Evolutionary conservation across 1,140 invertebrate genomes (phyloP), one percentile per base, ranked within the genome.

Genomic region (Brachionus manjavacas): DNA sequence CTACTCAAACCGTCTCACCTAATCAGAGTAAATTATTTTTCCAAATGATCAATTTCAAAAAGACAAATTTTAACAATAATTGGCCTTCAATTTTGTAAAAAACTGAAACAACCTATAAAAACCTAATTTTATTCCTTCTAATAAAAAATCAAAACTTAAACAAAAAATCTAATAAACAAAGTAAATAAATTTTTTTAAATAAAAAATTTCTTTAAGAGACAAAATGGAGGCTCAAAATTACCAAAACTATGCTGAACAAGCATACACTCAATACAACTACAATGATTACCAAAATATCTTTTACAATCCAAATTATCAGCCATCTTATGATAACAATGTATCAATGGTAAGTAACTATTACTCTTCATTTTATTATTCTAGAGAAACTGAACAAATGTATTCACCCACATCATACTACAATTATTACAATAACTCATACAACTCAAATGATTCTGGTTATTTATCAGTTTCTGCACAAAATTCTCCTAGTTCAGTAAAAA

Each of bases 21-120:
- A 76, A 49, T 25, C 72, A 49, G 12, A 76, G 72, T 46, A 46
- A 76, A 76, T 76, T 76, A 49, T 25, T 46, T 49, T 76, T 49
- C 72, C 41, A 76, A 20, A 76, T 76, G 72, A 76, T 43, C 28
- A 35, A 72, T 49, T 49, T 76, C 41, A 76, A 76, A 25, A 49
- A 49, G 41, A 76, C 20, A 76, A 76, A 49, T 25, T 70, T 31
- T 70, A 11, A 1, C 25, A 46, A 12, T 60, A 60, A 70, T 70
- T 70, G 66, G n/a, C 16, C 25, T 39, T 70, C 16, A 70, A 35
- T 31, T 39, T 66, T 66, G 1, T 39, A 31, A 31, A 70, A 70
- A 70, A 70, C 12, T 70, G 2, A n/a, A 35, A 35, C 28, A 35
- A 35, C 1, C 4, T 60, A 60, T 60, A 60, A 60, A 60, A 20